Percentiles rank a stretch among this genome's conserved stretches.
These are phyloP conservation scores for Griposia aprilina DNA, from an alignment of 2,888 invertebrate genomes.

Conservation along the genomic window DNA sequence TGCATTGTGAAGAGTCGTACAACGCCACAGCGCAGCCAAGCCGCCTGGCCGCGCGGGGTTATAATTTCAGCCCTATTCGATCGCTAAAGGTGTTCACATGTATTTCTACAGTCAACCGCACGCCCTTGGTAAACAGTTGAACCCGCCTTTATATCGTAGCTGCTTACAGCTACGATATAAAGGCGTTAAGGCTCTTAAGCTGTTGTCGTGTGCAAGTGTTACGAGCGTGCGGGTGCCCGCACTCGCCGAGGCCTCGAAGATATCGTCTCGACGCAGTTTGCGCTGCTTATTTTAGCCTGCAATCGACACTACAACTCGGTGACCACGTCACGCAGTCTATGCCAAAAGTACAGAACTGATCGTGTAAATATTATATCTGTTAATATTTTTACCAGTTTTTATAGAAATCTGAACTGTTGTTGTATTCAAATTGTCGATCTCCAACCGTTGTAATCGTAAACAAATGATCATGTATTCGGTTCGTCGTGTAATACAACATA, in stretches of 20 bases:
- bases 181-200: too few relatives aligned
- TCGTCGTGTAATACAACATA: conserved; percentile 7
- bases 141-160: not conserved
- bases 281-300: not conserved
- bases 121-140: not conserved
- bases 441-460: conserved; percentile 9
- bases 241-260: not conserved
- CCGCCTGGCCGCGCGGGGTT: not conserved
- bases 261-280: not conserved
- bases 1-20: not conserved
- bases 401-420: conserved; percentile 52
- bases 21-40: too few relatives aligned
- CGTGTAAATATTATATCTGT: conserved; percentile 68
- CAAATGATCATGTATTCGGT: conserved; percentile 23
- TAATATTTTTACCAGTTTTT: conserved; percentile 59
- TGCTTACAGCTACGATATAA: too few relatives aligned
- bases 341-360: conserved; percentile 75
- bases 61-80: not conserved
- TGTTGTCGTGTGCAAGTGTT: not conserved
- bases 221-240: not conserved
- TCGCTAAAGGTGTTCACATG: not conserved
- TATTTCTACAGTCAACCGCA: not conserved
- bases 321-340: conserved; percentile 43
- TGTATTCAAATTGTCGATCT: conserved; percentile 34
- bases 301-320: conserved; percentile 28